Conservation (phyloP, 2,113 vertebrate genomes). For the Ctenomys sociabilis region DNA sequence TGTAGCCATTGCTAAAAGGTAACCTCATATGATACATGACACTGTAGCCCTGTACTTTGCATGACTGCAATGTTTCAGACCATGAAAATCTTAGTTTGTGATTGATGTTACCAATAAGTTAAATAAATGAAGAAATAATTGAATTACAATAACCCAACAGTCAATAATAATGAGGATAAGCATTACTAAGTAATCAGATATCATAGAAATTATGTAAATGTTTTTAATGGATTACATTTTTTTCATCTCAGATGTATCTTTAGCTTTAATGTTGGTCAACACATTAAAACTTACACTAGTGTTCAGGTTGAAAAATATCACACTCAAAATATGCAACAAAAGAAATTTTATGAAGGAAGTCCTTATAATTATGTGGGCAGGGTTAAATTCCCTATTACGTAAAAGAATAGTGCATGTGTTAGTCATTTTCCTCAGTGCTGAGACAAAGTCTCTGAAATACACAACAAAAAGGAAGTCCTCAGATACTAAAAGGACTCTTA, state of each 20-base stretch:
- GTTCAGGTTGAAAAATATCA: background rate
- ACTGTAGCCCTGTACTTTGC: background rate
- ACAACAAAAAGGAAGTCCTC: background rate
- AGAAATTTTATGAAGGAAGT: background rate
- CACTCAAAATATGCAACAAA: background rate
- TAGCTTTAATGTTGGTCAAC: background rate
- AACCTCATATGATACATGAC: background rate
- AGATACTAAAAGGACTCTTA: background rate
- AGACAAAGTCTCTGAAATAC: background rate
- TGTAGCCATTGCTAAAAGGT: background rate
- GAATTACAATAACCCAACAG: background rate
- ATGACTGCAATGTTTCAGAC: background rate
- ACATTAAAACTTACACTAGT: background rate
- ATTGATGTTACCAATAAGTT: background rate
- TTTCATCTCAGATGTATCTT: slow-evolving; percentile 43
- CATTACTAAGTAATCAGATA: background rate
- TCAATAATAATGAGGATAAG: background rate
- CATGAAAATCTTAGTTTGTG: background rate
- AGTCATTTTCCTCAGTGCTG: background rate
- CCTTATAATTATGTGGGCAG: background rate
- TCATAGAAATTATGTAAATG: background rate
- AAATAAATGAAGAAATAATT: slow-evolving; percentile 3
- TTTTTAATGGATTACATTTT: background rate
- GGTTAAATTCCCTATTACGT: background rate
- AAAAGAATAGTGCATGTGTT: background rate